These are phyloP conservation scores for Helicolenus hilgendorfi DNA, from an alignment of 2,797 vertebrate genomes.

Conservation along the genomic window DNA sequence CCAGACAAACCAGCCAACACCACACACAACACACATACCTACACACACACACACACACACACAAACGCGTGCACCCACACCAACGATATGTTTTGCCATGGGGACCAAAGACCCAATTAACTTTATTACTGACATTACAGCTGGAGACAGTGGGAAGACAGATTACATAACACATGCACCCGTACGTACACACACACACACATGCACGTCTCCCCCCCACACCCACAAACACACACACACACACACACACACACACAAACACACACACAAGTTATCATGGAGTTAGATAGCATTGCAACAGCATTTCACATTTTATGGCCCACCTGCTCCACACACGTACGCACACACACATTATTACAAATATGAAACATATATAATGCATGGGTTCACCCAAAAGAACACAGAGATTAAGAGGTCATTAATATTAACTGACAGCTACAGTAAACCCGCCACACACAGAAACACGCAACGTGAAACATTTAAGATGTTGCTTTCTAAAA, in stretches of 20 bases:
- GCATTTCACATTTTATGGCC: background rate
- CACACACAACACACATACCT: background rate
- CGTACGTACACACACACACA: background rate
- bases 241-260: background rate
- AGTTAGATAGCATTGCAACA: background rate
- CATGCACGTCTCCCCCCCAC: too few species aligned
- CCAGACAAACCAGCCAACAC: conserved; percentile 25
- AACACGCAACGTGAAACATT: background rate
- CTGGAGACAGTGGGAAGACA: conserved; percentile 45
- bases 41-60: background rate
- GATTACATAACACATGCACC: conserved; percentile 28
- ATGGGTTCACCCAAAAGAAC: background rate
- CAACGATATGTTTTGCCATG: conserved; percentile 14
- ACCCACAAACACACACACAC: background rate
- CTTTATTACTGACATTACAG: conserved; percentile 65
- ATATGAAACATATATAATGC: background rate
- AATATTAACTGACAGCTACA: background rate
- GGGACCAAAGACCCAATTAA: conserved; percentile 63
- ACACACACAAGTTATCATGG: background rate
- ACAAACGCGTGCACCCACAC: background rate
- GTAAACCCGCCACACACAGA: background rate
- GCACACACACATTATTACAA: background rate
- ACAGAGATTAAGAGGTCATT: background rate
- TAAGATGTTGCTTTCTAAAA: background rate
- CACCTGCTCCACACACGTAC: background rate